These are phyloP conservation scores for Lethrus apterus DNA, from an alignment of 1,140 invertebrate species.

Conservation along the genomic window DNA sequence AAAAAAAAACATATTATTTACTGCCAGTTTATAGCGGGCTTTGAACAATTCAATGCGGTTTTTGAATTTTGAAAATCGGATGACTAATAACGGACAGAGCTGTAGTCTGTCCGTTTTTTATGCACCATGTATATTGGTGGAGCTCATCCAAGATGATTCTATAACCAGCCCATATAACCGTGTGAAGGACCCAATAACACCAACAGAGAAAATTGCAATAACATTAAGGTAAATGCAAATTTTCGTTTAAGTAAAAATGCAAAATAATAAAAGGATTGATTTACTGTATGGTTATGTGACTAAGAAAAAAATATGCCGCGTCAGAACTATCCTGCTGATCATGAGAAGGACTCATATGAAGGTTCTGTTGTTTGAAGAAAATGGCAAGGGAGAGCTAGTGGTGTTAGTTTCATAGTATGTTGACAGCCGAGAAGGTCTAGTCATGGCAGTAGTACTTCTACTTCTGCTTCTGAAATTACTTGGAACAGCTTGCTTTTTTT, in stretches of 20 bases:
- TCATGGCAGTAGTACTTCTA: not conserved
- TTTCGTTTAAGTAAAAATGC: too few species aligned
- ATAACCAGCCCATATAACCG: not conserved
- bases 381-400: not conserved
- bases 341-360: not conserved
- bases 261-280: not conserved
- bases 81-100: too few species aligned
- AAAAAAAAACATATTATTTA: too few species aligned
- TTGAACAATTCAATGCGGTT: too few species aligned
- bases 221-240: conserved; percentile 1
- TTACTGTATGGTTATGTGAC: not conserved
- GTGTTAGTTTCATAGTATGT: not conserved
- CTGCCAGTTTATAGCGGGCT: too few species aligned
- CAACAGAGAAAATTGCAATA: too few species aligned
- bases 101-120: too few species aligned
- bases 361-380: not conserved
- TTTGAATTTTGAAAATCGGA: too few species aligned
- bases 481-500: not conserved
- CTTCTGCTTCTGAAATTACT: not conserved
- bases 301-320: not conserved
- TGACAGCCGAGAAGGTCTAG: not conserved
- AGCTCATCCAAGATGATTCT: too few species aligned
- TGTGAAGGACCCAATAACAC: not conserved
- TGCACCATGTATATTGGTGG: too few species aligned
- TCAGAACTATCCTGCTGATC: not conserved